Evolutionary conservation across 2,797 vertebrate genomes (phyloP).

Genomic region (Necrosyrtes monachus): DNA sequence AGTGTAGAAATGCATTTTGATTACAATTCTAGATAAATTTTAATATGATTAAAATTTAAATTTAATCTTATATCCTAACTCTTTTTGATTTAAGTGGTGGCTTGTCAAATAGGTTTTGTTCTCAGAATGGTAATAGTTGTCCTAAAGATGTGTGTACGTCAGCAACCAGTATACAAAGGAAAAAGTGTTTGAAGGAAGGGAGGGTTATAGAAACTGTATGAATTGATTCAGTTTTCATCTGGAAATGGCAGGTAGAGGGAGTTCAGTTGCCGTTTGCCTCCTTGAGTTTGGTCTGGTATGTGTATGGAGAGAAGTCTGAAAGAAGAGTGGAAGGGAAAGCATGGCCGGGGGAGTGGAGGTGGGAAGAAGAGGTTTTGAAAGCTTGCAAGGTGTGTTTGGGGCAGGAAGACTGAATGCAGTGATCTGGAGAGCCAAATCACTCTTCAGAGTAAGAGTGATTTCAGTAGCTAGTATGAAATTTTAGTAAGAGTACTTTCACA

Average conservation of each 20-base stretch:
- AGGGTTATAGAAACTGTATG: neutral
- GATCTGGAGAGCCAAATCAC: neutral
- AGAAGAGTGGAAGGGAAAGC: neutral
- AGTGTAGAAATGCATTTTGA: neutral
- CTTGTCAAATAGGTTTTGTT: neutral
- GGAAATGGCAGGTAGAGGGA: neutral
- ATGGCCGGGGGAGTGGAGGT: neutral
- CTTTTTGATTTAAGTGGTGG: neutral
- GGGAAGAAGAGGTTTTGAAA: neutral
- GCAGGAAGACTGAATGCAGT: neutral
- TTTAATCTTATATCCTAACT: neutral
- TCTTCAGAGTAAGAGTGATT: neutral
- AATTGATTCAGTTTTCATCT: neutral
- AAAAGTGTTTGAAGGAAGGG: neutral
- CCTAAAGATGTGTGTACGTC: neutral
- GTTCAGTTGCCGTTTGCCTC: neutral
- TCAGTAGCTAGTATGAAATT: neutral
- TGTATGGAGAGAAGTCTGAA: neutral
- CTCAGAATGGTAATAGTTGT: neutral
- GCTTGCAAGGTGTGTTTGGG: neutral
- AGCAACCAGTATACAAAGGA: neutral
- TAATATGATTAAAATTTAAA: neutral
- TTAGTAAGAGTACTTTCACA: neutral
- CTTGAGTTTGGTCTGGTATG: neutral
- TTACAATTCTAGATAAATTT: neutral